A percentile compares a stretch with the other conserved stretches of the same genome.
phyloP scores from a whole-genome alignment of 2,888 invertebrate species.

The Ormyrus labotus region DNA sequence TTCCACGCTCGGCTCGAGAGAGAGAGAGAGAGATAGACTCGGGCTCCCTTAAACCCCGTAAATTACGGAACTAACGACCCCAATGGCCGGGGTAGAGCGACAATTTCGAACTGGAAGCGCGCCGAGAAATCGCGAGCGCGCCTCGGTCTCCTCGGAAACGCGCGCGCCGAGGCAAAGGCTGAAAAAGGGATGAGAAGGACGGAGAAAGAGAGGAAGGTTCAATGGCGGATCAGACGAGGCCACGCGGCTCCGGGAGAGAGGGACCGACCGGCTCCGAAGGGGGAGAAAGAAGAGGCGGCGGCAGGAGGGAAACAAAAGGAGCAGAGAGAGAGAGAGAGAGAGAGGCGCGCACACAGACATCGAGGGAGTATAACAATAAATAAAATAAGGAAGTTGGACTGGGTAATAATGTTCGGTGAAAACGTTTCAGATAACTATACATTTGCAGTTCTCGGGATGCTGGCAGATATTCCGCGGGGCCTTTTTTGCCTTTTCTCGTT shows the following conservation, averaged over 20 bases:
- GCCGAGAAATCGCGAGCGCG: slow-evolving; percentile 46
- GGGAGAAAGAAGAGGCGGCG: slow-evolving; percentile 16
- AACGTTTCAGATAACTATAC: slow-evolving; percentile 56
- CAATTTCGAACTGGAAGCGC: slow-evolving; percentile 56
- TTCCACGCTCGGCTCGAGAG: background rate
- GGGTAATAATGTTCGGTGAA: slow-evolving; percentile 57
- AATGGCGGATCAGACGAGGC: slow-evolving; percentile 52
- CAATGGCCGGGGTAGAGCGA: slow-evolving; percentile 60
- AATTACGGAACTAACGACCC: slow-evolving; percentile 69
- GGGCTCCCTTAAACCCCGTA: slow-evolving; percentile 68
- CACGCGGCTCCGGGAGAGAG: slow-evolving; percentile 27
- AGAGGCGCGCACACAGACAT: slow-evolving; percentile 11
- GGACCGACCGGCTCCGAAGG: slow-evolving; percentile 29
- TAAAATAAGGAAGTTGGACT: slow-evolving; percentile 66
- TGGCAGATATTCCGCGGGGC: slow-evolving; percentile 24
- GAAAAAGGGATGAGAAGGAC: slow-evolving; percentile 61
- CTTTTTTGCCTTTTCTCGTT: background rate
- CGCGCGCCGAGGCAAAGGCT: slow-evolving; percentile 58
- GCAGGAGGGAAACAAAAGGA: slow-evolving; percentile 52
- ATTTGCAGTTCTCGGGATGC: slow-evolving; percentile 54
- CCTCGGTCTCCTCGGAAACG: slow-evolving; percentile 49
- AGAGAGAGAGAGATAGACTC: slow-evolving; percentile 13
- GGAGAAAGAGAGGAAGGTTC: slow-evolving; percentile 39
- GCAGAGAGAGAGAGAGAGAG: slow-evolving; percentile 44
- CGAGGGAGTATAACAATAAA: slow-evolving; percentile 60